These are phyloP conservation scores for Leuciscus waleckii DNA, from an alignment of 2,797 vertebrate genomes.

Conservation along the genomic window DNA sequence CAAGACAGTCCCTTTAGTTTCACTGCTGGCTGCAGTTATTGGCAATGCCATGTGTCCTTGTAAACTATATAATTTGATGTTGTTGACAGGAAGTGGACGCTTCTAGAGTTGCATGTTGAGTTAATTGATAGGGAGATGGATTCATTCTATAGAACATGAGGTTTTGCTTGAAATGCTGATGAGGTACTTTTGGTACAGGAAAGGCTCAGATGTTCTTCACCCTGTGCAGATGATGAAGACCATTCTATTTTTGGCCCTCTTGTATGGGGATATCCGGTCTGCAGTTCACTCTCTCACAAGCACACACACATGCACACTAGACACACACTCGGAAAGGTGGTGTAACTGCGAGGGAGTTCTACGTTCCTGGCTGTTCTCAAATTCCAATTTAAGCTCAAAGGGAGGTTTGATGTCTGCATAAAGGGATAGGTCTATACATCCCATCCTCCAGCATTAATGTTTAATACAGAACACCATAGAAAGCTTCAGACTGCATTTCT, in stretches of 20 bases:
- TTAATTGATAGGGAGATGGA: constrained; percentile 33
- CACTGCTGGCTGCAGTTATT: constrained; percentile 27
- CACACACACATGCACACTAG: constrained; percentile 18
- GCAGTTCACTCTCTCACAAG: constrained; percentile 29
- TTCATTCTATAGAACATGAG: constrained; percentile 33
- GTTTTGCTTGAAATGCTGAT: constrained; percentile 45
- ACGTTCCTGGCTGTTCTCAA: constrained; percentile 59
- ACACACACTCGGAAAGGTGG: constrained; percentile 18
- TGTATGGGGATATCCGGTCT: constrained; percentile 53
- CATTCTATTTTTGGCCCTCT: constrained; percentile 56
- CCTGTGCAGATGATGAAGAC: constrained; percentile 49
- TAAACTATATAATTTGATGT: not conserved
- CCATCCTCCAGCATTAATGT: constrained; percentile 71
- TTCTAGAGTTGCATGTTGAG: constrained; percentile 12
- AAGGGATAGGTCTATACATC: constrained; percentile 69
- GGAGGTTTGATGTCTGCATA: constrained; percentile 72
- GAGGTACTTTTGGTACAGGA: constrained; percentile 47
- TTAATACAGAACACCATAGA: constrained; percentile 59
- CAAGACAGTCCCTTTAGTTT: constrained; percentile 23
- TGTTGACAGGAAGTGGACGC: constrained; percentile 11
- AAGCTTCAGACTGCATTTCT: constrained; percentile 3
- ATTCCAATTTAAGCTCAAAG: constrained; percentile 71
- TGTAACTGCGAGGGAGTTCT: constrained; percentile 42
- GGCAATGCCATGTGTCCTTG: constrained; percentile 50
- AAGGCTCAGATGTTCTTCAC: constrained; percentile 54